phyloP scores from a whole-genome alignment of 2,113 vertebrate species.

The Pituophis catenifer region DNA sequence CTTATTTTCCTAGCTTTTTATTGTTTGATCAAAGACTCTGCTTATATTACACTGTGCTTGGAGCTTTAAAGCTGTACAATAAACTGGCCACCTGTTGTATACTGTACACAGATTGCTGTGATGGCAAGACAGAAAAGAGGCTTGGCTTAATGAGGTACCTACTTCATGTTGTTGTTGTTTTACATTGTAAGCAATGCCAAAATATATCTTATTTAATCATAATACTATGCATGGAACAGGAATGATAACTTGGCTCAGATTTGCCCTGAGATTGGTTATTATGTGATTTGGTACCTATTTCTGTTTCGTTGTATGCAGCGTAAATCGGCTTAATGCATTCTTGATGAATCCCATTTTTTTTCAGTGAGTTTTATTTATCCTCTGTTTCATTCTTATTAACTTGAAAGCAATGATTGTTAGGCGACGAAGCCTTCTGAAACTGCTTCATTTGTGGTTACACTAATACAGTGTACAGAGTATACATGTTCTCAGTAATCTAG shows the following conservation, averaged over 20 bases:
- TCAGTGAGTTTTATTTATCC: background rate
- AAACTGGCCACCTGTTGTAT: background rate
- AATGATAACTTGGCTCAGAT: background rate
- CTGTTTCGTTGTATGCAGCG: background rate
- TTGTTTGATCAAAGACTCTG: constrained; percentile 12
- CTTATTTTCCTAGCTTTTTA: constrained; percentile 15
- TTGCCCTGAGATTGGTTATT: background rate
- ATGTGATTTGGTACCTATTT: background rate
- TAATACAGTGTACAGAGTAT: background rate
- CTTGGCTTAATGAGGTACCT: background rate
- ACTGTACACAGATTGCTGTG: background rate
- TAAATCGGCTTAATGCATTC: constrained; percentile 18
- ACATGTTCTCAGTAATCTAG: background rate
- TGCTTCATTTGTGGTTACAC: background rate
- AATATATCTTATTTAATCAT: constrained; percentile 17
- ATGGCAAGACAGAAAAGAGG: background rate
- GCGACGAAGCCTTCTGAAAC: background rate
- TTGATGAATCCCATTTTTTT: background rate
- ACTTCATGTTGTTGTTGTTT: constrained; percentile 28
- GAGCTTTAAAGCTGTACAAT: constrained; percentile 40
- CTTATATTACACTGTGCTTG: background rate
- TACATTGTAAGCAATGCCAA: background rate
- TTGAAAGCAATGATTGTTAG: background rate
- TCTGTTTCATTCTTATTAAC: background rate
- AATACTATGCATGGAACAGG: background rate